Evolutionary conservation across 2,797 vertebrate genomes (phyloP).

Genomic region (Spinus pinus): DNA sequence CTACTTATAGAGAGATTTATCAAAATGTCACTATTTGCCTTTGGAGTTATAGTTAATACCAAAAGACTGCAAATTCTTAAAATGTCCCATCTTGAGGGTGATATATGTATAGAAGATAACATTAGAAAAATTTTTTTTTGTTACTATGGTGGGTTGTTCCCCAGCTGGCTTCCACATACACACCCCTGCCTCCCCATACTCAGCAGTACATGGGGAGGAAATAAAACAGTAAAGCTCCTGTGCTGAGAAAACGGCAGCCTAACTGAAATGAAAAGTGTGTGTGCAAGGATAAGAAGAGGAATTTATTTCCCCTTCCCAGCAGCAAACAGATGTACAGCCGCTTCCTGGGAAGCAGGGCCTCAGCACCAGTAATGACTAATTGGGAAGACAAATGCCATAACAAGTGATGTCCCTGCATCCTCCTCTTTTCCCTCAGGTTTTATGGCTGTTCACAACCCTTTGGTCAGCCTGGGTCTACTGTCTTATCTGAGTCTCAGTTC

Average conservation of each 20-base stretch:
- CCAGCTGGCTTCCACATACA: not conserved
- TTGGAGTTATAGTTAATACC: not conserved
- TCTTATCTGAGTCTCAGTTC: not conserved
- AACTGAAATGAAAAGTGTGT: not conserved
- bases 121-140: not conserved
- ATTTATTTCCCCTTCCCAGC: not conserved
- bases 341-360: not conserved
- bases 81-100: not conserved
- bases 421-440: not conserved
- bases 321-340: not conserved
- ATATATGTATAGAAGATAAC: not conserved
- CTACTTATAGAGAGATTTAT: not conserved
- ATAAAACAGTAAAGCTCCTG: not conserved
- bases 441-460: not conserved
- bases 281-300: not conserved
- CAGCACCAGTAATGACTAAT: not conserved
- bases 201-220: not conserved
- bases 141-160: not conserved
- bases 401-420: not conserved
- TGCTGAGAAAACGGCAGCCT: not conserved
- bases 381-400: not conserved
- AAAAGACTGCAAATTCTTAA: not conserved
- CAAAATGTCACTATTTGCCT: not conserved
- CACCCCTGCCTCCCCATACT: fast-evolving
- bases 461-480: not conserved